Evolutionary conservation across 2,113 vertebrate genomes (phyloP), one percentile per base, ranked within the genome.

Genomic region (Perca flavescens): DNA sequence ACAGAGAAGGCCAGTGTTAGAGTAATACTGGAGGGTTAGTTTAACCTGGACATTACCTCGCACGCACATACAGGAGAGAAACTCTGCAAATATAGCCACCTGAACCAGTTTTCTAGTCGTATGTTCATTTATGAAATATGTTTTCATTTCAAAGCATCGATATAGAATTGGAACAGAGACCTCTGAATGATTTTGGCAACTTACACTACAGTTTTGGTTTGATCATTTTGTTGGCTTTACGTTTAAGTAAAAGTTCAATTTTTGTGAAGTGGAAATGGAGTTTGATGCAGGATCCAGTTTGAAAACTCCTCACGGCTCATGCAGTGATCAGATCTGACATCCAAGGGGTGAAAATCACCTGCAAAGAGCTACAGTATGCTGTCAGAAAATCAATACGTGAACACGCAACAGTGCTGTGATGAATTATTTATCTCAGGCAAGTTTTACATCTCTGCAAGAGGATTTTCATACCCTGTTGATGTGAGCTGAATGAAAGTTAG

Each of bases 1-100:
- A 77, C 72, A 47, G 75, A 83, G 78, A 74, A 79, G 79, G 79
- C 84, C 85, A 82, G 70, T 70, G 80, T 86, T 61, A 60, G 61
- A 58, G 53, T 79, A 76, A 89, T 76, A 66, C 88, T 13, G 40
- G 13, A 53, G 79, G 82, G 66, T 25, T 57, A 36, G 70, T 78
- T 88, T 82, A 86, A 84, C 67, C 50, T 4, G 15, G 63, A 75
- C 63, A 21, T 71, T 46, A 83, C 34, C 34, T 15, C 36, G 62
- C 22, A 53, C n/a, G 67, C 65, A 53, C 47, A 76, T 61, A 77
- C 58, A 62, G 4, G 10, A 67, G 9, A 4, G 36, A 2, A 28
- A 60, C 60, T 4, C 12, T 71, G 71, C 31, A 61, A 56, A 77
- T 60, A 7, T 0, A 53, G 6, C 47, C 21, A 11, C 8, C 19